Evolutionary conservation across 2,797 vertebrate species (phyloP).

Genomic region (Otolemur crassicaudatus): DNA sequence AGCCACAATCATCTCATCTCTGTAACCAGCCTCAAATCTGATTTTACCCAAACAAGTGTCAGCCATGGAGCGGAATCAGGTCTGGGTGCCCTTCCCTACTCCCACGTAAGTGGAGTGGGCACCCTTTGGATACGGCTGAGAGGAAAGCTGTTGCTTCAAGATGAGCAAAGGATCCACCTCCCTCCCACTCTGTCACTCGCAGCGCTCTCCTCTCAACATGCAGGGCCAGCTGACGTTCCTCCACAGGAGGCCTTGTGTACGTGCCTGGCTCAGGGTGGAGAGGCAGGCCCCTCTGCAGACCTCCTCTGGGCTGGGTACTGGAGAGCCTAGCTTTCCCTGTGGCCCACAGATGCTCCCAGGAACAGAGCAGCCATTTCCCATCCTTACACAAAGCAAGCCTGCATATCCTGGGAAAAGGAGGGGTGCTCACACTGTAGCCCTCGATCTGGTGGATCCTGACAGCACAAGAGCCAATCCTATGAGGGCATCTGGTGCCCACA

Average conservation of each 20-base stretch:
- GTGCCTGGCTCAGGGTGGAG: rapidly evolving
- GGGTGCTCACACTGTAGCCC: not conserved
- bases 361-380: not conserved
- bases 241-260: not conserved
- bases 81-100: not conserved
- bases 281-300: not conserved
- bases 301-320: not conserved
- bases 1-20: too few relatives aligned
- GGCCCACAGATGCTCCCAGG: not conserved
- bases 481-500: not conserved
- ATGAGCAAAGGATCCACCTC: not conserved
- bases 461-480: not conserved
- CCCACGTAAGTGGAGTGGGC: not conserved
- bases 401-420: not conserved
- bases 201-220: not conserved
- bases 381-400: not conserved
- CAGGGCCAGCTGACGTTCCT: not conserved
- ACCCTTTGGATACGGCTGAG: not conserved
- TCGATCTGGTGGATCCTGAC: rapidly evolving
- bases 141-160: not conserved
- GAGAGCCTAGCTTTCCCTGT: not conserved
- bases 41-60: not conserved
- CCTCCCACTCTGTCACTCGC: not conserved
- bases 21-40: not conserved
- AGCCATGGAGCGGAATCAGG: not conserved